Base-by-base conservation (phyloP, 2,888 invertebrate genomes). In the Pollenia griseotomentosa region DNA sequence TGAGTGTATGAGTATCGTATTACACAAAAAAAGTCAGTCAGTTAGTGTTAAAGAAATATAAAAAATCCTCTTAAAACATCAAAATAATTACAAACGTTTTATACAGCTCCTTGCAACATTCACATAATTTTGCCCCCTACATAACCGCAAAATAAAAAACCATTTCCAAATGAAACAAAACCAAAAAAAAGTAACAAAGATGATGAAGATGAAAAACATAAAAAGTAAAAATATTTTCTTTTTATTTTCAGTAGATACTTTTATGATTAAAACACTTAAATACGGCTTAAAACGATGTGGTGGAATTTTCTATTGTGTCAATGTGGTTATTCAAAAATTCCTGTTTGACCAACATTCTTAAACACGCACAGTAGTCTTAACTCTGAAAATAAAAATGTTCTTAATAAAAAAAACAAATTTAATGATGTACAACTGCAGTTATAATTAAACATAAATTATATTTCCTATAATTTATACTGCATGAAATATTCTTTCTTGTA, bases 181-280 rank as follows among this genome's bases (percentile, higher is more conserved):
- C 5, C 4, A 33, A 33, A 33, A 33, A 61, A 16, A 51, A 74
- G 9, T 78, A 40, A 55, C 51, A 51, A 61, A 16, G 12, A 23
- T 33, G 16, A 40, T 33, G 16, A 16, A 33, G 16, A 74, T 40
- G 8, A 48, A 73, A 57, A 16, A 51, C n/a, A 23, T 16, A 61
- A 42, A 40, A 65, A 59, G 74, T 63, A 51, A 65, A 83, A 83
- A 77, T 83, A 14, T 44, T 57, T 61, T 48, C 19, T n/a, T 44
- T 63, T 75, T 23, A 23, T 23, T 51, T 6, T 14, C 14, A 53
- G 23, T 66, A 44, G 40, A 66, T 23, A 44, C 16, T 73, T 75
- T 80, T 75, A 75, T 75, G 48, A 75, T 63, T 51, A 16, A 48
- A 75, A 53, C 57, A 75, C 55, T 85, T 75, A 80, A 63, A 19